phyloP scores from a whole-genome alignment of 2,113 vertebrate genomes.

The Seriola aureovittata region DNA sequence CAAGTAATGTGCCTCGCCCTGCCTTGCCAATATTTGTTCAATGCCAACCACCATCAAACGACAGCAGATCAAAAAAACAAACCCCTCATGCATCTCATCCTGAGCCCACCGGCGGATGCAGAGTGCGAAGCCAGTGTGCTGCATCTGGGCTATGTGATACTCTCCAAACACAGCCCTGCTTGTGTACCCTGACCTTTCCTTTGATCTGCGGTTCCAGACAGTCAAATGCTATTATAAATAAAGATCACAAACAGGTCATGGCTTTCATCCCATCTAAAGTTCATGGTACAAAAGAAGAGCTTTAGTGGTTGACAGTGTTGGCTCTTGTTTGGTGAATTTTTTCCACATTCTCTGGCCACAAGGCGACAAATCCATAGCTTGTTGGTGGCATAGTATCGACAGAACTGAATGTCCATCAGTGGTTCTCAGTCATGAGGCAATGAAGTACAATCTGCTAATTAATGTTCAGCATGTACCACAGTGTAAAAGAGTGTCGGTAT shows the following conservation, averaged over 20 bases:
- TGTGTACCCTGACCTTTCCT: constrained; percentile 82
- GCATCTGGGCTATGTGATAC: constrained; percentile 61
- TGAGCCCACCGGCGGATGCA: constrained; percentile 44
- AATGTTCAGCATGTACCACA: neutral
- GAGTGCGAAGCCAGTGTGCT: constrained; percentile 39
- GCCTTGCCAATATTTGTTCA: constrained; percentile 45
- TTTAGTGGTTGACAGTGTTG: constrained; percentile 42
- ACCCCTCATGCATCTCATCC: constrained; percentile 57
- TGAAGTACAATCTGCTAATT: neutral
- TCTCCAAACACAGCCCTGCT: constrained; percentile 65
- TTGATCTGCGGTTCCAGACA: constrained; percentile 76
- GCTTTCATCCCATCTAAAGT: constrained; percentile 85
- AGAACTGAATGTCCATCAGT: neutral
- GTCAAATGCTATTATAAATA: constrained; percentile 82
- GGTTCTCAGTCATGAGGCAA: neutral
- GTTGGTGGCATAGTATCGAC: neutral
- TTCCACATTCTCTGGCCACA: constrained; percentile 29
- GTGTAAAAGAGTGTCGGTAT: neutral
- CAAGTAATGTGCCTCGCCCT: constrained; percentile 8
- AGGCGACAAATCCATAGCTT: constrained; percentile 20
- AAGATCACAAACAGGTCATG: constrained; percentile 80
- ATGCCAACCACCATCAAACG: constrained; percentile 72
- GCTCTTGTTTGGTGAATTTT: constrained; percentile 44
- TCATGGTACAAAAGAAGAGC: constrained; percentile 70
- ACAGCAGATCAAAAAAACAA: constrained; percentile 72